Evolutionary conservation across 2,797 vertebrate genomes (phyloP).

Genomic region (Anomalospiza imberbis): DNA sequence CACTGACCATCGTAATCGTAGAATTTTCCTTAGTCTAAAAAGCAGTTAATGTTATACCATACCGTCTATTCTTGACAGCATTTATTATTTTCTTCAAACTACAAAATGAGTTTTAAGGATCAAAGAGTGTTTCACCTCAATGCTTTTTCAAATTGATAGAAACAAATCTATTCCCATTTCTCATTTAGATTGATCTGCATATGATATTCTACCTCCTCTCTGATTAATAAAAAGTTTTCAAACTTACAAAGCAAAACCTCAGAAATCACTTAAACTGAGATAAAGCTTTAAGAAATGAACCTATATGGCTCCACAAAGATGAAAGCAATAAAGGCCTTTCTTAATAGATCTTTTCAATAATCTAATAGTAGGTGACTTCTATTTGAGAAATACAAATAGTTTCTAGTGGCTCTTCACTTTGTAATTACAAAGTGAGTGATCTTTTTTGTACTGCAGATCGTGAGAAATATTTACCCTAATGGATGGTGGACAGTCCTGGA

Average conservation of each 20-base stretch:
- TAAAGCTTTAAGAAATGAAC: neutral
- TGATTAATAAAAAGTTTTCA: neutral
- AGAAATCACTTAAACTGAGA: neutral
- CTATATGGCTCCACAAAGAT: neutral
- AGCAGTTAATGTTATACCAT: neutral
- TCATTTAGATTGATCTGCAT: neutral
- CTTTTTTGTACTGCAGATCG: neutral
- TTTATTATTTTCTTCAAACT: neutral
- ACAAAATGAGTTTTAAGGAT: neutral
- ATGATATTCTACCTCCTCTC: neutral
- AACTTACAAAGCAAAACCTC: neutral
- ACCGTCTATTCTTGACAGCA: neutral
- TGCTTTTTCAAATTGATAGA: neutral
- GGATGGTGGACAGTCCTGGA: neutral
- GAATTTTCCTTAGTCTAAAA: neutral
- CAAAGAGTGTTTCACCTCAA: neutral
- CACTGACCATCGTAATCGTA: neutral
- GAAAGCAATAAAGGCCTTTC: neutral
- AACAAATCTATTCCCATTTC: neutral
- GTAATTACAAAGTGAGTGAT: neutral
- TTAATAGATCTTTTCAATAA: neutral
- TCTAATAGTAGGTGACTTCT: neutral
- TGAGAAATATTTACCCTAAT: neutral
- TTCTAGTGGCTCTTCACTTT: neutral
- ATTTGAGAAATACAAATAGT: neutral